Conservation (phyloP, 2,113 vertebrate species). For the Hippocampus comes region DNA sequence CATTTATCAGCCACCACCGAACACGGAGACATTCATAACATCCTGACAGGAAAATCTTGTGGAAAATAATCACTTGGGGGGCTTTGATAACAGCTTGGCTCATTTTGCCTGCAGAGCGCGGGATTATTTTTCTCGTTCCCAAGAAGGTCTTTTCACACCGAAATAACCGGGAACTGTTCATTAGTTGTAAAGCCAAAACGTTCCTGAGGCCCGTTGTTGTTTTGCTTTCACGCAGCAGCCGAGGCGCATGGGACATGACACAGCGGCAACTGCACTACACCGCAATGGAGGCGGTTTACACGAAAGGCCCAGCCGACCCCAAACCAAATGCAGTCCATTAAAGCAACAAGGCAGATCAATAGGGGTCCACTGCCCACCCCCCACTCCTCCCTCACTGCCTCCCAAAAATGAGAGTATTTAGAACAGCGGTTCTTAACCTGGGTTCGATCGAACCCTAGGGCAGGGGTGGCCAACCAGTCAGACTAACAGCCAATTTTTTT, state of each 20-base stretch:
- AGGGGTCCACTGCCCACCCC: too few relatives aligned
- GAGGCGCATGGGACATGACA: not conserved
- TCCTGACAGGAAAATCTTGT: constrained; percentile 97
- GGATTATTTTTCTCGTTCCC: constrained; percentile 38
- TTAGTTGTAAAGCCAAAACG: not conserved
- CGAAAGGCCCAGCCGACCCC: too few relatives aligned
- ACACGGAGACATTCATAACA: constrained; percentile 98
- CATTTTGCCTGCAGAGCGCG: constrained; percentile 53
- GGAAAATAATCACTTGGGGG: constrained; percentile 88
- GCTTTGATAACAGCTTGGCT: constrained; percentile 83
- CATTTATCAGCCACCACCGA: constrained; percentile 90
- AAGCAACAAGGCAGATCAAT: too few relatives aligned
- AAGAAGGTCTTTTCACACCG: not conserved
- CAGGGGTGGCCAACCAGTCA: too few relatives aligned
- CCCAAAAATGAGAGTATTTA: too few relatives aligned
- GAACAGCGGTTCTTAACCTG: too few relatives aligned
- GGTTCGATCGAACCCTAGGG: too few relatives aligned
- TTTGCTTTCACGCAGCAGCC: not conserved
- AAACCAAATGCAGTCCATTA: too few relatives aligned
- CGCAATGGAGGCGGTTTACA: too few relatives aligned
- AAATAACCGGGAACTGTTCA: not conserved
- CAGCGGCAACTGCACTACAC: not conserved
- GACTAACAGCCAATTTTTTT: too few relatives aligned
- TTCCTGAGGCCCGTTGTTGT: not conserved
- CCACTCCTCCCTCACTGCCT: too few relatives aligned